Base-by-base conservation (phyloP, 64 coral and sea anemone species). In the Actinia tenebrosa region DNA sequence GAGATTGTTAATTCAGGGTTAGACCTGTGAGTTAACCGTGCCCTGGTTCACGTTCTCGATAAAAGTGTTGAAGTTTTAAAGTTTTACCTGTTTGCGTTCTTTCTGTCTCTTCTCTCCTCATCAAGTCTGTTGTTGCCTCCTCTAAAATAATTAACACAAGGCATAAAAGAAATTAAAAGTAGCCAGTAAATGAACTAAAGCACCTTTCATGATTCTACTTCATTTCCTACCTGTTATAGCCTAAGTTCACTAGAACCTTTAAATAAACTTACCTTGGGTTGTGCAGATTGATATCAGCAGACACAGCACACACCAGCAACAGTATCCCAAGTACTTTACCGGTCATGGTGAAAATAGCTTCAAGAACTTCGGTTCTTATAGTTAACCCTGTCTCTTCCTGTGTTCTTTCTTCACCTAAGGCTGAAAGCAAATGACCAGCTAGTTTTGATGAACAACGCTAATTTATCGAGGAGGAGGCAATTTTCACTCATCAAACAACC, bases 121-220 rank as follows among this genome's bases (percentile, higher is more conserved):
- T 95, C 89, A 23, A 95, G 89, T 53, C 93, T 86, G 80, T 95
- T 95, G 83, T 95, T 95, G 71, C 86, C 80, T 72, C 93, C 93
- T 44, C 93, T 95, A 18, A 63, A 54, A 58, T 50, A 44, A 52
- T 17, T 16, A 83, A 53, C n/a, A 53, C 16, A 53, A 53, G 44
- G 27, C 13, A 47, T 16, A 82, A 82, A 4, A 82, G 9, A 20
- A 84, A 3, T 13, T 53, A 53, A 16, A 43, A 17, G 3, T 45
- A 13, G 0, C 16, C 30, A 37, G 30, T 37, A 37, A 37, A 37
- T 37, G 30, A 37, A n/a, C 37, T 13, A 83, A 58, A 37, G 30
- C 30, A 37, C 30, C 30, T 37, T 37, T 37, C 1, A 37, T 37
- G 30, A 37, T n/a, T 52, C 1, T 8, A 56, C 60, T 0, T 3